phyloP scores from a whole-genome alignment of 1,140 invertebrate species.

The Aphelinus atriplicis region DNA sequence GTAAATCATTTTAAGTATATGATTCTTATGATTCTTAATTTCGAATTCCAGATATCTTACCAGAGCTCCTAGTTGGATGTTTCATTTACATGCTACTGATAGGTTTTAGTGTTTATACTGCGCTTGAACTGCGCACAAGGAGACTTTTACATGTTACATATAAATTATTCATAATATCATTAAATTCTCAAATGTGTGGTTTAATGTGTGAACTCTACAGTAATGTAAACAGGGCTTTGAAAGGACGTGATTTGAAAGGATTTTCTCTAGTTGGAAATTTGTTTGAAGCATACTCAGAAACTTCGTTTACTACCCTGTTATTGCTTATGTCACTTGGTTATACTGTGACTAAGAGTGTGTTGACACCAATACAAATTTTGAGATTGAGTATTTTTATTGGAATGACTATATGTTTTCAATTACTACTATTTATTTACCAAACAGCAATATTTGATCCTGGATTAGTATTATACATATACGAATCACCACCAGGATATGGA shows the following conservation, averaged over 20 bases:
- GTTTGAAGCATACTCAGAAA: conserved; percentile 77
- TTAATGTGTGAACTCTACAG: conserved; percentile 58
- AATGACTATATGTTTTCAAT: conserved; percentile 70
- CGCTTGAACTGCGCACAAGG: conserved; percentile 76
- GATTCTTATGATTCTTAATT: too few relatives aligned
- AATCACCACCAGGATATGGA: conserved; percentile 87
- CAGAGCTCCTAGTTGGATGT: conserved; percentile 73
- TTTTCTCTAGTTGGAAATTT: conserved; percentile 69
- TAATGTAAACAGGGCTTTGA: conserved; percentile 41
- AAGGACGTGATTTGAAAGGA: conserved; percentile 47
- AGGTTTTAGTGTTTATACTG: conserved; percentile 68
- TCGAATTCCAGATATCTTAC: conserved; percentile 74
- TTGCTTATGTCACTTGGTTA: conserved; percentile 89
- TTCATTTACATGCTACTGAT: conserved; percentile 67
- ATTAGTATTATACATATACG: conserved; percentile 87
- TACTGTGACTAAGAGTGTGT: conserved; percentile 85
- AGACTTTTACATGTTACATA: conserved; percentile 89
- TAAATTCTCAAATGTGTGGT: conserved; percentile 73
- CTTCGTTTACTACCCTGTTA: conserved; percentile 80
- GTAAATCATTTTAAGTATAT: too few relatives aligned
- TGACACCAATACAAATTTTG: conserved; percentile 80
- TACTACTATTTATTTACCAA: conserved; percentile 81
- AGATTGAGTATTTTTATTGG: conserved; percentile 83
- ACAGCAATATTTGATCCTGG: conserved; percentile 88
- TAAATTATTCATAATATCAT: conserved; percentile 82